Evolutionary conservation across 2,797 vertebrate genomes (phyloP), one percentile per base, ranked within the genome.

Genomic region (Siniperca scherzeri): DNA sequence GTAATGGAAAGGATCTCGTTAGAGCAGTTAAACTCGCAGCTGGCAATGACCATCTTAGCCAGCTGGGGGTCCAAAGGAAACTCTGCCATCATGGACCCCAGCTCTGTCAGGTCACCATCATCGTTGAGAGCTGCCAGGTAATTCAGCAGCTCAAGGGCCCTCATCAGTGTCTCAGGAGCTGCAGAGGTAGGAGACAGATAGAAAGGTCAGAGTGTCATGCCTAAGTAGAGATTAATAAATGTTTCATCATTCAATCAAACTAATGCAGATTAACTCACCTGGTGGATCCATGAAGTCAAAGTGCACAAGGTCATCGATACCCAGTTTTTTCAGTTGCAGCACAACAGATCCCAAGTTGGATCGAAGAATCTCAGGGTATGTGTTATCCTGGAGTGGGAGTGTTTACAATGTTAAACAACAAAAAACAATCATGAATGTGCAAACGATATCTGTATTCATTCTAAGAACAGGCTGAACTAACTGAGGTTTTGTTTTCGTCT

Each of bases 211-310:
- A 19, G 3, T 50, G 12, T 17, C 38, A 4, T 12, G 6, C 3
- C 4, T 7, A 6, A 17, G 22, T n/a, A 53, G 11, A 57, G 14
- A 67, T 52, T 21, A 11, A 30, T 16, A 33, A 12, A 48, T 3
- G 3, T 5, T 42, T 48, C 12, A n/a, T 17, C 14, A 36, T 56
- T 57, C 2, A 65, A 22, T 57, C 33, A 38, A 48, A 55, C 44
- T 17, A 40, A 44, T 36, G 11, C 27, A 67, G 21, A 46, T 8
- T 1, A 27, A 86, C 91, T 85, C 95, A 99, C 99, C 99, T 95
- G 99, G 99, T 84, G 99, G 99, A 93, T 99, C 99, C 99, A 99
- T 99, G 95, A 99, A 99, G 95, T 99, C 99, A 88, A 99, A 99
- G 94, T 99, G 99, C 70, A 99, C 99, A 88, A 99, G 97, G 89